Conservation (phyloP, 1,140 invertebrate genomes). For the Tetramorium parvispinum region DNA sequence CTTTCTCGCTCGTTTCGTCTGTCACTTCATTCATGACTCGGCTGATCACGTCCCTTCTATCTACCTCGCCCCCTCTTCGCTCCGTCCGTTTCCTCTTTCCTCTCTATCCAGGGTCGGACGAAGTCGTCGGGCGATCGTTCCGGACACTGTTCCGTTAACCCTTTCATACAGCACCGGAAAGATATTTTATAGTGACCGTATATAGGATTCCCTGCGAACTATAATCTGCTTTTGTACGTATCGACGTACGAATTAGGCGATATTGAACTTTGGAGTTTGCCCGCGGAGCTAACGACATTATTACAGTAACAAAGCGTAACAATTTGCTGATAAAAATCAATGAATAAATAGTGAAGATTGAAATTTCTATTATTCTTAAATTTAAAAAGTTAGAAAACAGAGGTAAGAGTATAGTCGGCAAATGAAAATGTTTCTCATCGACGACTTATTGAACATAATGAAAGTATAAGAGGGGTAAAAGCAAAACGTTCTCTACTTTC, state of each 20-base stretch:
- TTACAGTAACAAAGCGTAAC: neutral
- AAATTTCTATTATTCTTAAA: neutral
- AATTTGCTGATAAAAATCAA: neutral
- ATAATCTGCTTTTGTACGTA: neutral
- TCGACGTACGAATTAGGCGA: neutral
- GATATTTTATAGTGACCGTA: neutral
- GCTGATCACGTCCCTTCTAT: constrained; percentile 57
- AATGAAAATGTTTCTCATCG: neutral
- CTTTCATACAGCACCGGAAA: constrained; percentile 18
- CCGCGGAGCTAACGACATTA: neutral
- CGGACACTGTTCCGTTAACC: constrained; percentile 37
- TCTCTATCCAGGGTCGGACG: constrained; percentile 74
- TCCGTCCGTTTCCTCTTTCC: constrained; percentile 76
- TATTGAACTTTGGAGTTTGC: neutral
- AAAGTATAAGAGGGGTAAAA: neutral
- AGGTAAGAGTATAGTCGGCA: neutral
- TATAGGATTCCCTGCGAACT: neutral
- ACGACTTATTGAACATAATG: constrained; percentile 13
- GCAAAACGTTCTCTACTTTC: constrained; percentile 16
- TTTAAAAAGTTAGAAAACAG: neutral
- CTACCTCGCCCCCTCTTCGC: constrained; percentile 80
- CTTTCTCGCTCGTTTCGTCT: constrained; percentile 71
- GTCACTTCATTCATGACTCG: constrained; percentile 77
- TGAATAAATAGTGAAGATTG: neutral
- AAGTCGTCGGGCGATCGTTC: constrained; percentile 10